These are phyloP conservation scores for Microplitis deprimator DNA, from an alignment of 2,888 invertebrate genomes.

Conservation along the genomic window DNA sequence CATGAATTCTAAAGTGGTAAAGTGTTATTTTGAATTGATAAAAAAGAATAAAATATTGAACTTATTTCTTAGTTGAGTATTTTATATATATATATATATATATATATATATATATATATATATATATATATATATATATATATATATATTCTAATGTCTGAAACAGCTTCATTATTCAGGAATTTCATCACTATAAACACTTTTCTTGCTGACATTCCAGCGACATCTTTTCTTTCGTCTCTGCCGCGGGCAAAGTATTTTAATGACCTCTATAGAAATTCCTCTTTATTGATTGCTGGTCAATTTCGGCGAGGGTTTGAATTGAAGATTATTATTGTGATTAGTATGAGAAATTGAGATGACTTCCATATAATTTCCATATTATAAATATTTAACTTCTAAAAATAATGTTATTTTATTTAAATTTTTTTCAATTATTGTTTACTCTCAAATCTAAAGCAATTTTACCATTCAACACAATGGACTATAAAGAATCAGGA, in stretches of 20 bases:
- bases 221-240: constrained; percentile 26
- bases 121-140: constrained; percentile 21
- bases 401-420: background rate
- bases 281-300: constrained; percentile 15
- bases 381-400: background rate
- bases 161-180: constrained; percentile 56
- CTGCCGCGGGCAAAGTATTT: constrained; percentile 24
- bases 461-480: too few relatives aligned
- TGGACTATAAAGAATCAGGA: too few relatives aligned
- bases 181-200: constrained; percentile 27
- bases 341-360: background rate
- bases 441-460: too few relatives aligned
- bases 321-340: background rate
- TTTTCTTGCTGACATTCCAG: constrained; percentile 15
- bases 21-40: constrained; percentile 21
- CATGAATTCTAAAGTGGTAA: background rate
- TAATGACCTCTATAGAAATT: constrained; percentile 19
- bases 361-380: background rate
- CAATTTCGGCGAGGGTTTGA: constrained; percentile 2
- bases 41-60: background rate
- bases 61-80: background rate
- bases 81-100: constrained; percentile 13
- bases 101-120: constrained; percentile 27
- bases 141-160: constrained; percentile 10
- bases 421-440: background rate